These are phyloP conservation scores for Strigamia transsilvanica DNA, from an alignment of 2,888 invertebrate species.

Conservation along the genomic window DNA sequence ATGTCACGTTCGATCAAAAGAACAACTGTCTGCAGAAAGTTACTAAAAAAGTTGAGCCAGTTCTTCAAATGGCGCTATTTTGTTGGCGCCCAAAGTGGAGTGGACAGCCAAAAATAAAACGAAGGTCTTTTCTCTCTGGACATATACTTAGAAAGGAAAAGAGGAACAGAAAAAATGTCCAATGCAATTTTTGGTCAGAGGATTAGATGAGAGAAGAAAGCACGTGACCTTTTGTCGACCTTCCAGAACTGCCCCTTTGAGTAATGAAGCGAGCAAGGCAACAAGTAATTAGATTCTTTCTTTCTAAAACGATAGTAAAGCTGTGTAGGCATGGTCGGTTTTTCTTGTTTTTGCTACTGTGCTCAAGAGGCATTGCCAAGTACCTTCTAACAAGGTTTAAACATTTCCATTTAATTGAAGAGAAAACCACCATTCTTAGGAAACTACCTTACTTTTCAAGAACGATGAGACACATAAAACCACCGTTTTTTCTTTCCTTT, in stretches of 20 bases:
- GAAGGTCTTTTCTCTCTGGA: slow-evolving; percentile 9
- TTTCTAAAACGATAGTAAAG: slow-evolving; percentile 38
- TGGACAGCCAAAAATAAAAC: background rate
- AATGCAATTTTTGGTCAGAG: slow-evolving; percentile 38
- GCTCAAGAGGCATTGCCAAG: slow-evolving; percentile 35
- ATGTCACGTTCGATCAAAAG: background rate
- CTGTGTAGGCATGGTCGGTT: slow-evolving; percentile 29
- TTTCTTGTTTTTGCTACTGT: slow-evolving; percentile 26
- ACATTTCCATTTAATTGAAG: slow-evolving; percentile 38
- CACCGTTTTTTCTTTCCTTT: background rate
- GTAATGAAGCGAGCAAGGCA: slow-evolving; percentile 38
- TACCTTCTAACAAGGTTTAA: slow-evolving; percentile 25
- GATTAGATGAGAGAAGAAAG: background rate
- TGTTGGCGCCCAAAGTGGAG: slow-evolving; percentile 31
- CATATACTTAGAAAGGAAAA: background rate
- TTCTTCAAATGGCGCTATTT: background rate
- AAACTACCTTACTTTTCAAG: slow-evolving; percentile 2
- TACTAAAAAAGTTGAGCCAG: background rate
- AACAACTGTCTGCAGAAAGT: background rate
- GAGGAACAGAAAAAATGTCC: background rate
- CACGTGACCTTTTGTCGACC: slow-evolving; percentile 35
- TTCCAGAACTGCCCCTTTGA: slow-evolving; percentile 35
- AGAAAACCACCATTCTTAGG: background rate
- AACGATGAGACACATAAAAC: background rate
- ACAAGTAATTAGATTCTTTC: slow-evolving; percentile 38